These are phyloP conservation scores for Esox lucius DNA, from an alignment of 2,797 vertebrate genomes.

Conservation along the genomic window DNA sequence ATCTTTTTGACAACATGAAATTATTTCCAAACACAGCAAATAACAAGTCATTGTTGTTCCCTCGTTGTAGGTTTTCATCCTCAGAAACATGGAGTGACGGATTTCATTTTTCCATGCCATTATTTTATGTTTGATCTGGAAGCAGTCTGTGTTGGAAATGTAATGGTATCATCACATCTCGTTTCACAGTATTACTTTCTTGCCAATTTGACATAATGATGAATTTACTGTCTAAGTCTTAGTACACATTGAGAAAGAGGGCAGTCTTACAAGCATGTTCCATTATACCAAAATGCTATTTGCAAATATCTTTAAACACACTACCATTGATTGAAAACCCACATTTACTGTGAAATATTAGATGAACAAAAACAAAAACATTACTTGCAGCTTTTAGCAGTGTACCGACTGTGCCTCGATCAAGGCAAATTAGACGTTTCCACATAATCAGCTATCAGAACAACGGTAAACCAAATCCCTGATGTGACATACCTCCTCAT, in stretches of 20 bases:
- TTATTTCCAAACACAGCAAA: not conserved
- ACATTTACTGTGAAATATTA: no score
- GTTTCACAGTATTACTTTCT: not conserved
- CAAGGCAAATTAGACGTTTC: not conserved
- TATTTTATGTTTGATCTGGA: not conserved
- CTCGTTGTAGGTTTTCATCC: not conserved
- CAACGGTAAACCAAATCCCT: not conserved
- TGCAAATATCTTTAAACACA: no score
- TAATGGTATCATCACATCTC: not conserved
- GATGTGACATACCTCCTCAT: not conserved
- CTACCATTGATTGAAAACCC: no score
- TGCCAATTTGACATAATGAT: not conserved
- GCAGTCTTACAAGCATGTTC: no score
- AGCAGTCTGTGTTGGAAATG: not conserved
- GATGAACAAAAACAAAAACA: no score
- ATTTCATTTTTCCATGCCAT: not conserved
- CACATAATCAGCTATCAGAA: not conserved
- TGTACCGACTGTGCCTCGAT: no score
- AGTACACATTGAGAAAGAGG: no score
- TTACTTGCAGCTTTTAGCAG: no score
- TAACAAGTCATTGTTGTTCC: not conserved
- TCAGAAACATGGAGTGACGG: not conserved
- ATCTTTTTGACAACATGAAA: not conserved
- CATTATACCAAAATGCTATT: no score
- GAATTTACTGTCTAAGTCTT: no score